Evolutionary conservation across 2,888 invertebrate species (phyloP), one percentile per base, ranked within the genome.

Genomic region (Lasioglossum figueresi): DNA sequence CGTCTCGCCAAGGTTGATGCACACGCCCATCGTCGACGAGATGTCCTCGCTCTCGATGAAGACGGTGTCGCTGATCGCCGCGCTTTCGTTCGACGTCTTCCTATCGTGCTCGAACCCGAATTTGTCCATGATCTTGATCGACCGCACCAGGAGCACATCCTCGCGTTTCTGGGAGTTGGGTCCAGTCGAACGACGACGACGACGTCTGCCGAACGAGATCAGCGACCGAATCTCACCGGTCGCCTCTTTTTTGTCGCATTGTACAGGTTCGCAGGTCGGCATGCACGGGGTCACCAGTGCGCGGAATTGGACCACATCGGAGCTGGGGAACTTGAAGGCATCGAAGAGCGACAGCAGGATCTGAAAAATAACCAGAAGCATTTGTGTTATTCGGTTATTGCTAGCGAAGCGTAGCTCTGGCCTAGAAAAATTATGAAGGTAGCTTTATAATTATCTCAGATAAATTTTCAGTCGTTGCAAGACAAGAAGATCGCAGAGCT

Each of bases 241-340:
- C 76, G 97, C 97, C 92, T 98, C 98, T 92, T 97, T 97, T 91
- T 97, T 97, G 92, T 98, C 98, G 95, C 98, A 99, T 94, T 98
- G 98, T 16, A 98, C 98, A 14, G 99, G 98, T 94, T 98, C 98
- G 95, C 99, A 99, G 70, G 97, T 96, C 40, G 98, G 98, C 97
- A 99, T 97, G 95, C 99, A 99, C 0, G 99, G 99, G 4, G 98
- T 98, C 63, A 99, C 98, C 93, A 99, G 95, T n/a, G 99, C 99
- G 88, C 98, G 97, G 97, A 99, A 99, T 95, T 99, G 99, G 2
- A 99, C 99, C 72, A 98, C 97, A 95, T 99, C 98, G 23, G 98
- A 98, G 76, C 98, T 98, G 70, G 99, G 99, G 96, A 99, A 99
- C 95, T 99, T 99, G 96, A 99, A 99, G 59, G 99, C 99, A 95